Conservation (phyloP, 2,113 vertebrate species). For the Eudyptes chrysolophus region DNA sequence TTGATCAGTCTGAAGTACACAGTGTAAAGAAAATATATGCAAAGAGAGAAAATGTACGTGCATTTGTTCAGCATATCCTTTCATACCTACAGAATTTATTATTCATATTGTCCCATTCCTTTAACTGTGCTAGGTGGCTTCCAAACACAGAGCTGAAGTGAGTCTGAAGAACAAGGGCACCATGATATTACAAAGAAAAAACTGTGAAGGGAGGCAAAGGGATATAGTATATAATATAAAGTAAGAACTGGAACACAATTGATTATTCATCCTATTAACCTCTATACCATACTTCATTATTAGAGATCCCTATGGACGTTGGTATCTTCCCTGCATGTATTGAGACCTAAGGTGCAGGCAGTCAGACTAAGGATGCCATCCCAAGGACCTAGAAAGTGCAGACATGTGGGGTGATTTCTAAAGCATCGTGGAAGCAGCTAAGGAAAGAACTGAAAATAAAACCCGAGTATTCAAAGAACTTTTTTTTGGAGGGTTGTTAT, state of each 20-base stretch:
- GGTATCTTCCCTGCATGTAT: neutral
- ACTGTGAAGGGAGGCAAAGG: neutral
- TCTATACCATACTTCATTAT: neutral
- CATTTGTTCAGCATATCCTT: neutral
- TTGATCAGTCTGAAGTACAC: no score
- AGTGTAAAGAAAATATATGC: neutral
- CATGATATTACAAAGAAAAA: neutral
- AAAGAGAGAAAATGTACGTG: neutral
- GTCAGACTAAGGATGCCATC: neutral
- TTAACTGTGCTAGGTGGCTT: neutral
- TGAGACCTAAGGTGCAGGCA: neutral
- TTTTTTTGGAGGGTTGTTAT: neutral
- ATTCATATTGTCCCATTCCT: neutral
- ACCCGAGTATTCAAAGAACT: neutral
- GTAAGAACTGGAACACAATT: neutral
- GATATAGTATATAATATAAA: neutral
- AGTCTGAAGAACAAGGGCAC: neutral
- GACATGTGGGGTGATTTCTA: neutral
- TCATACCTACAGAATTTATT: neutral
- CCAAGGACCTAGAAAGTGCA: neutral
- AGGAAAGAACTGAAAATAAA: neutral
- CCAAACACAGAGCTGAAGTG: neutral
- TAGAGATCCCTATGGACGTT: neutral
- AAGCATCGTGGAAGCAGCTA: neutral
- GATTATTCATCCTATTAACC: neutral